Conservation (phyloP, 1,140 invertebrate species). For the Condylostylus longicornis region DNA sequence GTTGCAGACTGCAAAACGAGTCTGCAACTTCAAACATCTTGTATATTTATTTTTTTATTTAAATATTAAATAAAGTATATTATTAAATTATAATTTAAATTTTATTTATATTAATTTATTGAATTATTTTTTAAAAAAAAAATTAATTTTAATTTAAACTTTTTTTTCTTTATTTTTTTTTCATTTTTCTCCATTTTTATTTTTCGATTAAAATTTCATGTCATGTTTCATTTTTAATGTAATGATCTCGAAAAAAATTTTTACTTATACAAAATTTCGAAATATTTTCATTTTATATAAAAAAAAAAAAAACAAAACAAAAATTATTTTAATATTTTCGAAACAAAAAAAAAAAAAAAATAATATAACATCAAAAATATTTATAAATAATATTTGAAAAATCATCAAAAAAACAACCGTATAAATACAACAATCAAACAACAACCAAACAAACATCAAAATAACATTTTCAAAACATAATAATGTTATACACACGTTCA, state of each 20-base stretch:
- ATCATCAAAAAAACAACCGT: no score
- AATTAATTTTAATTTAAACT: constrained; percentile 8
- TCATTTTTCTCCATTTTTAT: constrained; percentile 1
- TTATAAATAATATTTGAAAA: no score
- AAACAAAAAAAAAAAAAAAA: background rate
- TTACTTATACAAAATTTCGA: background rate
- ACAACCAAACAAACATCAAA: constrained; percentile 6
- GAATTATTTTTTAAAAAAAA: constrained; percentile 28
- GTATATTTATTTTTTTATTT: constrained; percentile 18
- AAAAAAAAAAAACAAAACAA: constrained; percentile 5
- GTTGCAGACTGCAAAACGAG: no score
- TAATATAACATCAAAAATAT: no score
- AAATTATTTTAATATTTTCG: constrained; percentile 1
- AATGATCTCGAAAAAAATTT: constrained; percentile 1
- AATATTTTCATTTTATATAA: constrained; percentile 1
- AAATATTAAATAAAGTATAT: background rate
- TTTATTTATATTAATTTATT: constrained; percentile 16
- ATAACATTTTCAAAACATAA: constrained; percentile 1
- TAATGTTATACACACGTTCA: background rate
- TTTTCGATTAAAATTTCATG: background rate
- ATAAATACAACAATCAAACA: constrained; percentile 1
- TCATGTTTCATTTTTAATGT: constrained; percentile 2
- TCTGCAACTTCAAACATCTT: constrained; percentile 5
- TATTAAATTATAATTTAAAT: constrained; percentile 4
- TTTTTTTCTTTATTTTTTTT: constrained; percentile 4